phyloP scores from a whole-genome alignment of 2,888 invertebrate species.

The Seira ritae region DNA sequence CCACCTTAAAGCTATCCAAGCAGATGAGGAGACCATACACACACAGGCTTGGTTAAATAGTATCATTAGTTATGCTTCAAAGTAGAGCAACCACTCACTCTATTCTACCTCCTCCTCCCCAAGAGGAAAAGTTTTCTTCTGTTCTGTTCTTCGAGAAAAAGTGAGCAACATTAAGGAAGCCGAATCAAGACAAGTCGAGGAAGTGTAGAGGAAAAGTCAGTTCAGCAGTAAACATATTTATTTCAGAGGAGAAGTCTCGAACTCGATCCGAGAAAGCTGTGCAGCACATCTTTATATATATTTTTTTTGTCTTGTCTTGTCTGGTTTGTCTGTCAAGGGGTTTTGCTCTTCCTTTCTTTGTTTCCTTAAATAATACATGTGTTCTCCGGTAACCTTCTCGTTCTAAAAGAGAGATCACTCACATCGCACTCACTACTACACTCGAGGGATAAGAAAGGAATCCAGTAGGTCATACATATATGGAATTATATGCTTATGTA shows the following conservation, averaged over 20 bases:
- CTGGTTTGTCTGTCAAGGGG: neutral
- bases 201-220: neutral
- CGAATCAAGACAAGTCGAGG: neutral
- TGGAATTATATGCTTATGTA: too few species aligned
- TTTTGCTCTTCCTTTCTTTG: slow-evolving; percentile 22
- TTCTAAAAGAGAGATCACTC: too few species aligned
- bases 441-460: neutral
- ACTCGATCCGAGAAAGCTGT: neutral
- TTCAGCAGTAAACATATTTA: neutral
- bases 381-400: too few species aligned
- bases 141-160: too few species aligned
- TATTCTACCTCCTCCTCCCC: neutral
- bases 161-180: neutral
- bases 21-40: too few species aligned
- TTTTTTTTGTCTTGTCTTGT: neutral
- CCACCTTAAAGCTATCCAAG: too few species aligned
- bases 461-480: neutral
- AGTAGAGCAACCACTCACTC: neutral
- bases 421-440: too few species aligned
- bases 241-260: neutral
- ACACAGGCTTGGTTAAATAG: neutral
- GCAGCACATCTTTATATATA: neutral
- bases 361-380: slow-evolving; percentile 32
- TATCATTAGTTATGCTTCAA: neutral
- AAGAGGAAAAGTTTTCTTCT: neutral